Conservation (phyloP, 1,140 invertebrate species). For the Drosophila gunungcola region DNA sequence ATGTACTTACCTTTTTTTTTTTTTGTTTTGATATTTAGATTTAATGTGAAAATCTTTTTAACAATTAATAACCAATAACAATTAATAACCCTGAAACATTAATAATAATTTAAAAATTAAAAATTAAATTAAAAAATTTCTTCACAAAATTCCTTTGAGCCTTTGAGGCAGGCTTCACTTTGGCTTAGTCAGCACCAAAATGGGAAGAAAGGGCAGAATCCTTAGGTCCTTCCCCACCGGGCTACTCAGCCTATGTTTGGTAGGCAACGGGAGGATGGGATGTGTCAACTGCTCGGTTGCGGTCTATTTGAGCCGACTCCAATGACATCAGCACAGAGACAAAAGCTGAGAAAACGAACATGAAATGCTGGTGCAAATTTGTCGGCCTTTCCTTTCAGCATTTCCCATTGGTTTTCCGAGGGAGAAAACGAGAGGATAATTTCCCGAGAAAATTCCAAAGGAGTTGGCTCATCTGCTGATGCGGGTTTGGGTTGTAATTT, state of each 20-base stretch:
- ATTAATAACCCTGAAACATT: too few species aligned
- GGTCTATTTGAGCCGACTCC: slow-evolving; percentile 61
- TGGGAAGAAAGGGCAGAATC: slow-evolving; percentile 12
- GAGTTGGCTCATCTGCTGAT: slow-evolving; percentile 34
- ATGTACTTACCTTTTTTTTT: background rate
- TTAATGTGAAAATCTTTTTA: too few species aligned
- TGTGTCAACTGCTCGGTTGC: slow-evolving; percentile 41
- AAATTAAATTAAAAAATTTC: too few species aligned
- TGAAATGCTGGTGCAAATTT: slow-evolving; percentile 38
- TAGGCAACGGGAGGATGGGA: slow-evolving; percentile 2
- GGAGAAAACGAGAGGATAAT: slow-evolving; percentile 9
- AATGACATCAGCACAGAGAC: slow-evolving; percentile 67
- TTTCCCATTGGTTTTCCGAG: slow-evolving; percentile 16
- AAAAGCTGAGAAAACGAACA: slow-evolving; percentile 4
- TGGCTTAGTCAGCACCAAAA: slow-evolving; percentile 36
- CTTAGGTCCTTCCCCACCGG: background rate
- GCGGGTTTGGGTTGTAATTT: slow-evolving; percentile 4
- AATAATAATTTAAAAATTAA: too few species aligned
- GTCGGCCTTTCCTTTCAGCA: background rate
- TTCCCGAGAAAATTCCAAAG: slow-evolving; percentile 38
- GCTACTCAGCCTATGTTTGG: slow-evolving; percentile 9
- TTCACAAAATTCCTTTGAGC: background rate
- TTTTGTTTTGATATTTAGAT: too few species aligned
- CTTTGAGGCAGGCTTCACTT: slow-evolving; percentile 5
- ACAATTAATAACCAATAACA: too few species aligned